A percentile compares a stretch with the other conserved stretches of the same genome.
phyloP scores from a whole-genome alignment of 2,797 vertebrate genomes.

The Enteromius argenteus region DNA sequence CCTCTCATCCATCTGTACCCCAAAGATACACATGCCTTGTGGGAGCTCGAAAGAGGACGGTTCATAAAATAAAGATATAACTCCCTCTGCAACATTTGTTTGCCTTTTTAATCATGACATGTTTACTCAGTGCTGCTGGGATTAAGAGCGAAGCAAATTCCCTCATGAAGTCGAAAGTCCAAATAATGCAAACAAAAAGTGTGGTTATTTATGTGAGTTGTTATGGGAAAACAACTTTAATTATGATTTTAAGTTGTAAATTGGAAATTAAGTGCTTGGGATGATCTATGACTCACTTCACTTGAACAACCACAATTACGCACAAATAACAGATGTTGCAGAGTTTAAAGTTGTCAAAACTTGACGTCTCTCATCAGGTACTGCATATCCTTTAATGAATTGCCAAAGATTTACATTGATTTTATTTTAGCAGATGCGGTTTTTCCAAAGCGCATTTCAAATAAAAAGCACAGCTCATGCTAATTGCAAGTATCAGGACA shows the following conservation, averaged over 20 bases:
- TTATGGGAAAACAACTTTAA: slow-evolving; percentile 48
- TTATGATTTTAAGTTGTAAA: slow-evolving; percentile 33
- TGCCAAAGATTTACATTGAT: slow-evolving; percentile 24
- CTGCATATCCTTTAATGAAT: slow-evolving; percentile 24
- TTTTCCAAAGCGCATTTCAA: slow-evolving; percentile 23
- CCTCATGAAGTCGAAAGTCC: slow-evolving; percentile 57
- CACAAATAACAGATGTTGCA: slow-evolving; percentile 47
- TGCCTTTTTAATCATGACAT: slow-evolving; percentile 60
- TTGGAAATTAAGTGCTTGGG: slow-evolving; percentile 30
- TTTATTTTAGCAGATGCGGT: slow-evolving; percentile 32
- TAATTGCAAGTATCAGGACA: slow-evolving; percentile 31
- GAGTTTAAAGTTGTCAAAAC: slow-evolving; percentile 30
- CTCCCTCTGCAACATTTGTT: slow-evolving; percentile 64
- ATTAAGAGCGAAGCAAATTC: slow-evolving; percentile 54
- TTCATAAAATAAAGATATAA: slow-evolving; percentile 57
- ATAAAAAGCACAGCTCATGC: slow-evolving; percentile 5
- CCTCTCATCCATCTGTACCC: slow-evolving; percentile 61
- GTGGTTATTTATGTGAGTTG: slow-evolving; percentile 26
- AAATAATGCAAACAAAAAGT: slow-evolving; percentile 51
- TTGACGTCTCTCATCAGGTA: slow-evolving; percentile 22
- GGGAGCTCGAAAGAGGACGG: slow-evolving; percentile 49
- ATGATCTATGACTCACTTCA: slow-evolving; percentile 43
- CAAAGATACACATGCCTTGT: slow-evolving; percentile 54
- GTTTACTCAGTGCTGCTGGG: slow-evolving; percentile 54
- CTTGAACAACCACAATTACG: slow-evolving; percentile 29